These are phyloP conservation scores for Hippocampus zosterae DNA, from an alignment of 2,113 vertebrate species.

Conservation along the genomic window DNA sequence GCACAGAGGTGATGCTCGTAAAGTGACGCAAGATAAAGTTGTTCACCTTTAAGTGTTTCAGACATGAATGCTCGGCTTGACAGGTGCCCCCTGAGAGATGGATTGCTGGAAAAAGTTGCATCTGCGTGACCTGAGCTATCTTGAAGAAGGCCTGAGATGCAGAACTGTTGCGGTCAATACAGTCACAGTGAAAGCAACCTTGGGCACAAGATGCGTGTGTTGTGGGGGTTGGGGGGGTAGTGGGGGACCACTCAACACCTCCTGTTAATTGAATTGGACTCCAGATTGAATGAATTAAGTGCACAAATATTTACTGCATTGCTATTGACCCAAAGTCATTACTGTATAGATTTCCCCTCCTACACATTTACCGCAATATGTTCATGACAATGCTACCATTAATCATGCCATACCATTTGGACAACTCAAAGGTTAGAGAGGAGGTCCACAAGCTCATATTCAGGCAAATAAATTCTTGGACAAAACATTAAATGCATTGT, in stretches of 20 bases:
- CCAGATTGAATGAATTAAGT: conserved; percentile 64
- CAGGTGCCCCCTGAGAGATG: conserved; percentile 29
- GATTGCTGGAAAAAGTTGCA: conserved; percentile 9
- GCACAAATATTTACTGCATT: conserved; percentile 67
- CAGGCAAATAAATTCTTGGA: not conserved
- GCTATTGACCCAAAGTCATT: conserved; percentile 64
- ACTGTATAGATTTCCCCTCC: conserved; percentile 25
- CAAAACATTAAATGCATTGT: not conserved
- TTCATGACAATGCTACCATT: not conserved
- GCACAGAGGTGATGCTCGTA: conserved; percentile 31
- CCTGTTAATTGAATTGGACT: conserved; percentile 57
- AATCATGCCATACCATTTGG: not conserved
- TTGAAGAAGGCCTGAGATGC: conserved; percentile 27
- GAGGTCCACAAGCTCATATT: not conserved
- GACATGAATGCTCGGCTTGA: conserved; percentile 31
- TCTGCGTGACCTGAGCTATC: not conserved
- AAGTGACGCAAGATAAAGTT: conserved; percentile 50
- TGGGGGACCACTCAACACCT: conserved; percentile 1
- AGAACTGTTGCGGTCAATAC: conserved; percentile 28
- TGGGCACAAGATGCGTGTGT: not conserved
- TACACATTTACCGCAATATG: conserved; percentile 1
- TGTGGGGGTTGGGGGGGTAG: not conserved
- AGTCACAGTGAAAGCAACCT: conserved; percentile 4
- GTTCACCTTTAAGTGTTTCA: conserved; percentile 45
- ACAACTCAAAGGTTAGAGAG: not conserved